Evolutionary conservation across 2,113 vertebrate genomes (phyloP).

Genomic region (Myotis brandtii): DNA sequence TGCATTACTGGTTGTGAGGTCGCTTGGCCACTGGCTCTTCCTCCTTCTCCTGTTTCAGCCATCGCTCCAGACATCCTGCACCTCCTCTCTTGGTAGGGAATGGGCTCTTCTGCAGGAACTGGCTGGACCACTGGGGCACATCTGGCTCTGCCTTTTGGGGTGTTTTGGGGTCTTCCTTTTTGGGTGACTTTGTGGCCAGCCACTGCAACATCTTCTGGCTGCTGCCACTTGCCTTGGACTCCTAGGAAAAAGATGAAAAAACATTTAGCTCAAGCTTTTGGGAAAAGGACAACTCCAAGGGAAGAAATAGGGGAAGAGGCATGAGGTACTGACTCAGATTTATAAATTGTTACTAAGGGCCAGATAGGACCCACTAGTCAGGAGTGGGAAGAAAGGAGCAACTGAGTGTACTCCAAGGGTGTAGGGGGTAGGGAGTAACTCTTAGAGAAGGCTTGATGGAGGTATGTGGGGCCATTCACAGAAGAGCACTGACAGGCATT

Average conservation of each 20-base stretch:
- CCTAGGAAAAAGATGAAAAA: constrained; percentile 82
- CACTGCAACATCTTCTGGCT: constrained; percentile 92
- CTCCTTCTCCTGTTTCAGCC: constrained; percentile 84
- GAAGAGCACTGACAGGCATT: not conserved
- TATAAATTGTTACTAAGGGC: not conserved
- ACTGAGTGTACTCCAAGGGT: not conserved
- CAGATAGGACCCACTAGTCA: not conserved
- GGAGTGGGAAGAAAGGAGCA: not conserved
- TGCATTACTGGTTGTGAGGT: constrained; percentile 70
- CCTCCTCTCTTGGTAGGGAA: constrained; percentile 77
- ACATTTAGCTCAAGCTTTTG: not conserved
- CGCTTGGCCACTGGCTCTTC: constrained; percentile 85
- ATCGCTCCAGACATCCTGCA: constrained; percentile 78
- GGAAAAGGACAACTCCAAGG: not conserved
- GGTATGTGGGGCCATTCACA: not conserved
- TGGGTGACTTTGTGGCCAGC: constrained; percentile 88
- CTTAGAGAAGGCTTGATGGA: not conserved
- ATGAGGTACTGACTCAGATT: not conserved
- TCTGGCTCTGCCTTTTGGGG: constrained; percentile 86
- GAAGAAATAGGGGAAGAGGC: not conserved
- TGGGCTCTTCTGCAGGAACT: constrained; percentile 79
- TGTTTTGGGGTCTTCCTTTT: constrained; percentile 71
- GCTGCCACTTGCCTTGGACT: constrained; percentile 86
- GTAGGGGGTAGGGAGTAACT: not conserved
- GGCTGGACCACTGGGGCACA: constrained; percentile 78